A percentile compares a stretch with the other conserved stretches of the same genome.
Evolutionary conservation across 1,140 invertebrate species (phyloP).

Genomic region (Anoplolepis gracilipes): DNA sequence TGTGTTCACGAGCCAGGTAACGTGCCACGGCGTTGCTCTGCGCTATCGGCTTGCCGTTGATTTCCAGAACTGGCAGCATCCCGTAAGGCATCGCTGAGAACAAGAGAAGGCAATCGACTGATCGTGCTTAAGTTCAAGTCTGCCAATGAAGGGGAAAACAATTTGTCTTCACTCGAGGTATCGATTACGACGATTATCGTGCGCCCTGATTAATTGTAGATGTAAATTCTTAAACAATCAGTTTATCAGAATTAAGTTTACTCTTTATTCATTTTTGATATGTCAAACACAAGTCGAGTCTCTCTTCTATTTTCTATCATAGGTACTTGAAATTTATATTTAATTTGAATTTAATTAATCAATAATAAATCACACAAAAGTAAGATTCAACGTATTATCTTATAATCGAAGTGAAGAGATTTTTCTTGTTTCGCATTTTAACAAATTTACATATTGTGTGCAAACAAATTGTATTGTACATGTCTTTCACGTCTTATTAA

Average conservation of each 20-base stretch:
- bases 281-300: not conserved
- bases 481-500: not conserved
- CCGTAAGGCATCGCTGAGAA: constrained; percentile 87
- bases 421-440: not conserved
- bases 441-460: not conserved
- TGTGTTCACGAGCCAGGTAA: constrained; percentile 88
- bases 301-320: not conserved
- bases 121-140: not conserved
- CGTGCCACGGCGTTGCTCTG: constrained; percentile 89
- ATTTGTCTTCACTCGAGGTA: constrained; percentile 20
- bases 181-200: not conserved
- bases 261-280: too few relatives aligned
- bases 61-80: constrained; percentile 89
- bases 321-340: not conserved
- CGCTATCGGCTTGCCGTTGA: constrained; percentile 88
- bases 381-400: not conserved
- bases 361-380: not conserved
- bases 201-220: not conserved
- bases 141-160: not conserved
- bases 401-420: not conserved
- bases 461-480: not conserved
- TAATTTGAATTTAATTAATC: not conserved
- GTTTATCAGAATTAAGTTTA: not conserved
- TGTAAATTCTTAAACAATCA: too few relatives aligned
- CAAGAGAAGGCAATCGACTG: constrained; percentile 37